Base-by-base conservation (phyloP, 2,797 vertebrate genomes). In the Botia almorhae region DNA sequence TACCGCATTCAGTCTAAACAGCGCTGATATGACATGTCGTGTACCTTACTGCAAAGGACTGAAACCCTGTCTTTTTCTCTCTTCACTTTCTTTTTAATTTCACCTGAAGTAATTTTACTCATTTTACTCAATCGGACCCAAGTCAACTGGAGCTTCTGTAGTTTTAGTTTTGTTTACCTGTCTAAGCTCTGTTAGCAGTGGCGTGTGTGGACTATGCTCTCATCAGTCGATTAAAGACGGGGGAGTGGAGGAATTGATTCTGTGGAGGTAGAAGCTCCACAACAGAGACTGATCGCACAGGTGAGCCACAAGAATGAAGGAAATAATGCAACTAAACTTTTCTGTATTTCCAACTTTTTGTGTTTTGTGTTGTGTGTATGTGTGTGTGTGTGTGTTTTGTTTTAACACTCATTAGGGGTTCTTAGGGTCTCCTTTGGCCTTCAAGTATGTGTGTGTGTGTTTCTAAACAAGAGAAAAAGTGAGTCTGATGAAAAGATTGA, bases 191-290 rank as follows among this genome's bases (percentile, higher is more conserved):
- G 26, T 39, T 36, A 51, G 8, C 7, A 13, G 63, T 77, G 72
- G 68, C 21, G 63, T 4, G 55, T 64, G 72, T 51, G 92, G 91
- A 93, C 87, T 90, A 94, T 94, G 92, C 85, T 87, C 87, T 89
- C 89, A 51, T 85, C 84, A 69, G 85, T 88, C 90, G 89, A 93
- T 88, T 87, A 86, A 88, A 87, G 19, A 64, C 71, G 60, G 72
- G 13, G 74, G 85, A 81, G 89, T 85, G 89, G 85, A 74, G 77
- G 58, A 43, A 65, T 65, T 72, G 63, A 82, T 85, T 87, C 86
- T 86, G 86, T 72, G 80, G 88, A 70, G 83, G 81, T 46, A 76
- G 43, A 78, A 60, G 58, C 5, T 3, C 76, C 75, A 51, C 48
- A 17, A 29, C 29, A 19, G 68, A 26, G 51, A 83, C 80, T 50